Percentiles rank a stretch among this genome's conserved stretches.
Conservation (phyloP, 2,113 vertebrate genomes). For the Phalacrocorax brasilianus region DNA sequence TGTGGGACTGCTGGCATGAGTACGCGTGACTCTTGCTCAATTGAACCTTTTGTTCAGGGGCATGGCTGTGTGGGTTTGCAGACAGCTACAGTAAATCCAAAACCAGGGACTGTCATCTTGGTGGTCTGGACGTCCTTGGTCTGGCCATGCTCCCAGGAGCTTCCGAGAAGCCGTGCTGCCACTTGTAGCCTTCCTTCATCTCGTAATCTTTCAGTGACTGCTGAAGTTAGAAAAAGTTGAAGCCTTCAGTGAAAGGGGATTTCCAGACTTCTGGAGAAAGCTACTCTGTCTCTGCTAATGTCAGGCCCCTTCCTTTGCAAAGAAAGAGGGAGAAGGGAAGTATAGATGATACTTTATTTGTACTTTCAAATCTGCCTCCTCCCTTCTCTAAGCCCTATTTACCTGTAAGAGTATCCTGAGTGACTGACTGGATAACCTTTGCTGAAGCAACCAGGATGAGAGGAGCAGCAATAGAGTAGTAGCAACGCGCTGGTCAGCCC, state of each 20-base stretch:
- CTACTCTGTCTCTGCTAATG: neutral
- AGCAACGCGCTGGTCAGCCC: neutral
- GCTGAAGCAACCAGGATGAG: neutral
- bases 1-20: slow-evolving; percentile 55
- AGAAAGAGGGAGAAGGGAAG: neutral
- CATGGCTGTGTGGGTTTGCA: slow-evolving; percentile 36
- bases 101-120: slow-evolving; percentile 5
- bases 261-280: neutral
- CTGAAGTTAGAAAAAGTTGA: neutral
- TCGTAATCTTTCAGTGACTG: neutral
- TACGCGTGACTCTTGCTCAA: slow-evolving; percentile 54
- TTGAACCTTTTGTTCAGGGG: slow-evolving; percentile 63
- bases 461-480: neutral
- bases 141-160: slow-evolving; percentile 36
- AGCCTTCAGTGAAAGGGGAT: slow-evolving; percentile 1
- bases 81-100: slow-evolving; percentile 37
- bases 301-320: neutral
- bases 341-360: neutral
- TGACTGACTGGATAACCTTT: neutral
- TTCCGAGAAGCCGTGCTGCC: slow-evolving; percentile 43
- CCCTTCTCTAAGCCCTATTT: neutral
- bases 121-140: slow-evolving; percentile 32
- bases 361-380: neutral
- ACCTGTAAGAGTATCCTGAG: neutral
- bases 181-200: slow-evolving; percentile 20